Evolutionary conservation across 2,797 vertebrate species (phyloP), one percentile per base, ranked within the genome.

Genomic region (Myotis pilosus): DNA sequence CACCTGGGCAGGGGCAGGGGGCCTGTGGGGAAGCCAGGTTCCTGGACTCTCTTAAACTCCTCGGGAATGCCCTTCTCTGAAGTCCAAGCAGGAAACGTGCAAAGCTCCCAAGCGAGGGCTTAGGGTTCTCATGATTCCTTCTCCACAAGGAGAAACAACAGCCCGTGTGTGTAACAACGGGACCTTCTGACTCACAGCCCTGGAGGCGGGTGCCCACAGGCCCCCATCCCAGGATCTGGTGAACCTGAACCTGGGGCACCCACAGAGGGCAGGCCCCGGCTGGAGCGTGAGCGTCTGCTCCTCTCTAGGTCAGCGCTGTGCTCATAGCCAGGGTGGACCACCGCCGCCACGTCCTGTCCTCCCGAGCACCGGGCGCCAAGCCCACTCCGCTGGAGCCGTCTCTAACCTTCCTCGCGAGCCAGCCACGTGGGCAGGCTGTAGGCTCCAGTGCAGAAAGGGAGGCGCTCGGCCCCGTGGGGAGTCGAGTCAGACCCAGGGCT

Each of bases 191-290:
- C 15, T 1, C 6, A 8, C 0, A 20, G 12, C 22, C 57, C 36
- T 17, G 64, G 20, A 47, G 8, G 38, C 72, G 6, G 25, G 12
- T 3, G 10, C 44, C 51, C 38, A 10, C 2, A 5, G 23, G 33
- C 44, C 13, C 19, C 25, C 30, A 8, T 17, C 23, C 38, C 3
- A 51, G 16, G 22, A 57, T 16, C 30, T 1, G n/a, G 51, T 3
- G n/a, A 87, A 13, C 20, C 1, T 0, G 8, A 17, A 3, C 1
- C 69, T 13, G 5, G 5, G 6, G 25, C 47, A 3, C 25, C 0
- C 8, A 2, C 15, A 19, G 1, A 19, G 44, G 33, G 12, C 44
- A 22, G 15, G 30, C 9, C 51, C 3, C 38, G 49, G 49, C 5
- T 5, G 19, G 19, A 3, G 13, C 51, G 3, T 0, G 28, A 36